Evolutionary conservation across 2,888 invertebrate species (phyloP).

Genomic region (Agonum fuliginosum): DNA sequence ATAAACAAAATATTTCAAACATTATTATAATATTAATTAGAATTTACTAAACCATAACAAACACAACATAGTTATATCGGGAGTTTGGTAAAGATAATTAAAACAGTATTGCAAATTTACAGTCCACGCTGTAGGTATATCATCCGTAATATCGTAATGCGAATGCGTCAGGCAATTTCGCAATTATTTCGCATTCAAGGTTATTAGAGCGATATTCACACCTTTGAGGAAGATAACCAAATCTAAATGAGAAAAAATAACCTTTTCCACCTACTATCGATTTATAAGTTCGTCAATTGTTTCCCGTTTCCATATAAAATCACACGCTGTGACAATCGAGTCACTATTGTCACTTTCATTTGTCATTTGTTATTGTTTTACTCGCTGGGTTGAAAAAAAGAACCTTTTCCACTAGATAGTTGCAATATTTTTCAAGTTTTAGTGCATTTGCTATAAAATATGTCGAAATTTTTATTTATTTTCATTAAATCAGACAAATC

Average conservation of each 20-base stretch:
- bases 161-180: neutral
- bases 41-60: too few species aligned
- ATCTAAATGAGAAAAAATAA: constrained; percentile 14
- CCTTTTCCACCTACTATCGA: constrained; percentile 5
- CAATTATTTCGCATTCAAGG: neutral
- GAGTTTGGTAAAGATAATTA: neutral
- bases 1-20: neutral
- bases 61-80: too few species aligned
- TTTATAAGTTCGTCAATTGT: neutral
- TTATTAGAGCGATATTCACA: neutral
- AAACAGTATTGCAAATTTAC: neutral
- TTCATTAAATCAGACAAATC: too few species aligned
- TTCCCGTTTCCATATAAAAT: neutral
- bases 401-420: constrained; percentile 21
- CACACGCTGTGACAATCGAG: constrained; percentile 15
- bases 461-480: too few species aligned
- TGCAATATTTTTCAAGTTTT: neutral
- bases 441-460: too few species aligned
- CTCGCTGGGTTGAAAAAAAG: constrained; percentile 15
- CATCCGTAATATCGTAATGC: neutral
- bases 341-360: constrained; percentile 2
- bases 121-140: neutral
- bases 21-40: neutral
- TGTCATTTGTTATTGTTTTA: constrained; percentile 8
- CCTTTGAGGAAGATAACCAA: neutral